Base-by-base conservation (phyloP, 2,113 vertebrate species). In the Aegithalos caudatus region DNA sequence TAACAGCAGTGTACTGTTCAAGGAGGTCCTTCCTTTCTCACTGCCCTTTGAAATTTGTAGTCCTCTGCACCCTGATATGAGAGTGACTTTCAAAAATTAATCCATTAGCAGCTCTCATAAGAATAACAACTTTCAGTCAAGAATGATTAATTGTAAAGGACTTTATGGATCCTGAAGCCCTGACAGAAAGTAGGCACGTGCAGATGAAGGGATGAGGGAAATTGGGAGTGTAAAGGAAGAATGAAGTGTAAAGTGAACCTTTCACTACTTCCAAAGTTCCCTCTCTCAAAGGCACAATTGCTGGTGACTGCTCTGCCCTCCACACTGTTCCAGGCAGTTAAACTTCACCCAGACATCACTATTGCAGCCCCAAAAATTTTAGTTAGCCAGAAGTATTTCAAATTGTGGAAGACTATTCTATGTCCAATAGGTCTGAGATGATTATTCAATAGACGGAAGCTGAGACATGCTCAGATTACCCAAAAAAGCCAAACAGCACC, bases 61-160 rank as follows among this genome's bases (percentile, higher is more conserved):
- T 10, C 60, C 54, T 31, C 38, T 38, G 27, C 18, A 35, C 70
- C 18, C 16, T 60, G 73, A 67, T 74, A 85, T 25, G 11, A 64
- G 35, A 84, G 56, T 67, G 67, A 78, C 91, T 94, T 94, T 74
- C 86, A 91, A 56, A 86, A 94, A 60, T 44, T 60, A 81, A 79
- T 84, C 92, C 14, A 88, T 88, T 91, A 96, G 64, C 72, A 86
- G 38, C 44, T 86, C 58, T 44, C 33, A 71, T 50, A 86, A n/a
- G n/a, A n/a, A 88, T 20, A 86, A 92, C 37, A 82, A 80, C 27
- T 95, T 78, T 48, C 50, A 53, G 31, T 64, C 83, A 92, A 64
- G 83, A 94, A 94, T 89, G 51, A 91, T 69, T 94, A 82, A 92
- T 90, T 91, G 72, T 47, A 81, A 71, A 88, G 82, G 47, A 78